These are phyloP conservation scores for Ptilodon capucinus DNA, from an alignment of 2,888 invertebrate genomes.

Conservation along the genomic window DNA sequence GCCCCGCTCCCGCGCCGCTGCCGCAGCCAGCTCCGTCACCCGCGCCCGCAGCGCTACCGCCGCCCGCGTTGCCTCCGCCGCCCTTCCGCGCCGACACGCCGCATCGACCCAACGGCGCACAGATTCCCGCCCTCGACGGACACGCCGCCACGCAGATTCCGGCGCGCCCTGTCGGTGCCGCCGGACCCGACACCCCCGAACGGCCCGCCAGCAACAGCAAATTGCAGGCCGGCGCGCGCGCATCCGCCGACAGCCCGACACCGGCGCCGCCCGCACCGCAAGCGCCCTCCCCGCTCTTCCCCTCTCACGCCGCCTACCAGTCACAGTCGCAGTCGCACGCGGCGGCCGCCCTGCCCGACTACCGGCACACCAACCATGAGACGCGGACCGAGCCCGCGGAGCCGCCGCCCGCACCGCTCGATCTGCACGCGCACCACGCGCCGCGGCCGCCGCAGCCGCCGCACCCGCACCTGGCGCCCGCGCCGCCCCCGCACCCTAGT, in stretches of 20 bases:
- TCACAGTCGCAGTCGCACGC: slow-evolving; percentile 65
- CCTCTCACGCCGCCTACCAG: slow-evolving; percentile 73
- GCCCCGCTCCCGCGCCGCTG: slow-evolving; percentile 85
- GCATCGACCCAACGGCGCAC: slow-evolving; percentile 66
- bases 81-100: slow-evolving; percentile 82
- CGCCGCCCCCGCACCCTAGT: slow-evolving; percentile 48
- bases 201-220: slow-evolving; percentile 74
- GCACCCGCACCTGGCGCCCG: slow-evolving; percentile 31
- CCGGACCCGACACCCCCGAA: slow-evolving; percentile 71
- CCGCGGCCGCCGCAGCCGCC: slow-evolving; percentile 42
- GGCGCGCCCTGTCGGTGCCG: slow-evolving; percentile 68
- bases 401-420: slow-evolving; percentile 63
- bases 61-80: slow-evolving; percentile 85
- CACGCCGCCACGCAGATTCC: slow-evolving; percentile 74
- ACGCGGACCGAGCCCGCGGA: slow-evolving; percentile 71
- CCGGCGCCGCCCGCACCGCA: slow-evolving; percentile 74
- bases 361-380: slow-evolving; percentile 80
- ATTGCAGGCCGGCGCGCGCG: slow-evolving; percentile 72
- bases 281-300: slow-evolving; percentile 70
- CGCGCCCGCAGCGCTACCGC: slow-evolving; percentile 86
- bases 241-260: slow-evolving; percentile 74
- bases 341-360: slow-evolving; percentile 73
- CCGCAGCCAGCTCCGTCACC: slow-evolving; percentile 87
- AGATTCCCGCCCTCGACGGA: slow-evolving; percentile 72
- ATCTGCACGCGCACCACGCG: slow-evolving; percentile 65